Conservation (phyloP, 1,140 invertebrate species). For the Psilanteris sp. region DNA sequence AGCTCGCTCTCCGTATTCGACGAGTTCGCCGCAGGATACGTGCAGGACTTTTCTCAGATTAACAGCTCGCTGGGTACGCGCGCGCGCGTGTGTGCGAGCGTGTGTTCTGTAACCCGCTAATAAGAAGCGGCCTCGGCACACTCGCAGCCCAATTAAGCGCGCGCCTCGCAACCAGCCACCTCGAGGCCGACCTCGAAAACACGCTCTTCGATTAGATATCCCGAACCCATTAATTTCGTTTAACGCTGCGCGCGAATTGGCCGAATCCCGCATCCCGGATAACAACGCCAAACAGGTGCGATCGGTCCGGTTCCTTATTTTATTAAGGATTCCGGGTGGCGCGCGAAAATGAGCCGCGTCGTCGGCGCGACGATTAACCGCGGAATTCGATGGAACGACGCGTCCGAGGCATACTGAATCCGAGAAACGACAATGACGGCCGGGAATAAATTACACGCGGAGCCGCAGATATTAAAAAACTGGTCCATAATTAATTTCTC, state of each 20-base stretch:
- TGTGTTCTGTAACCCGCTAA: slow-evolving; percentile 75
- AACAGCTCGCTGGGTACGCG: slow-evolving; percentile 73
- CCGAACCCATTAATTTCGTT: slow-evolving; percentile 73
- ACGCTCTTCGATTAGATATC: slow-evolving; percentile 75
- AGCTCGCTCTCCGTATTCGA: slow-evolving; percentile 71
- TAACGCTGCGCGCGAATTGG: slow-evolving; percentile 37
- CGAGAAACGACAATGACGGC: slow-evolving; percentile 31
- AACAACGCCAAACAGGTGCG: slow-evolving; percentile 36
- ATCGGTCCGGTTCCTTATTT: no score
- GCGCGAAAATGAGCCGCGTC: no score
- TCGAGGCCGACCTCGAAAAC: slow-evolving; percentile 71
- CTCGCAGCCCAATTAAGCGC: slow-evolving; percentile 74
- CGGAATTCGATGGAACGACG: slow-evolving; percentile 27
- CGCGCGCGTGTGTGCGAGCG: slow-evolving; percentile 21
- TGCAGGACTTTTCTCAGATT: slow-evolving; percentile 77
- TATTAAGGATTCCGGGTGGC: no score
- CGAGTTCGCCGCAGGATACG: slow-evolving; percentile 76
- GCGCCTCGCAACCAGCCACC: slow-evolving; percentile 70
- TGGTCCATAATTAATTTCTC: slow-evolving; percentile 40
- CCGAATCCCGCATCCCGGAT: slow-evolving; percentile 29
- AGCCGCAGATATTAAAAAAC: slow-evolving; percentile 29
- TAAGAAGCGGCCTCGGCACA: slow-evolving; percentile 71
- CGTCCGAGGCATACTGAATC: not conserved
- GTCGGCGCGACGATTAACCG: not conserved
- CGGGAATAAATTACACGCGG: slow-evolving; percentile 27